These are phyloP conservation scores for Labeo rohita DNA, from an alignment of 2,113 vertebrate genomes.

Conservation along the genomic window DNA sequence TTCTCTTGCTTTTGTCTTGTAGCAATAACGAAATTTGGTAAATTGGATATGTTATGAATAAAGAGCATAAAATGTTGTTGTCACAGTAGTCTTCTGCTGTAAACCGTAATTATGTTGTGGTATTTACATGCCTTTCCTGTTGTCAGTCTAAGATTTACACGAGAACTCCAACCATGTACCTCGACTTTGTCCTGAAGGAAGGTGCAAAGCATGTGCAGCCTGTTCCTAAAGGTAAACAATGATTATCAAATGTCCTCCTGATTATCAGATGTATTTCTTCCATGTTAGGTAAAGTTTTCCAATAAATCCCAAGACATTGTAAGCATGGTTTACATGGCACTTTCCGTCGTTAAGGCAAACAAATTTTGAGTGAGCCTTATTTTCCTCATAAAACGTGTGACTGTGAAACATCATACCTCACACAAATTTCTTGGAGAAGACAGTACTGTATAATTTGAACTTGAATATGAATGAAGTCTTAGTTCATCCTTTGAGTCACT, in stretches of 20 bases:
- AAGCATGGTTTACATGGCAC: not conserved
- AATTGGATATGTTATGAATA: not conserved
- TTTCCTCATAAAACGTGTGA: not conserved
- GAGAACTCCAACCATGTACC: constrained; percentile 79
- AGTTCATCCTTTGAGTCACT: not conserved
- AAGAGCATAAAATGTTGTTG: not conserved
- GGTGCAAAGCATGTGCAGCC: constrained; percentile 71
- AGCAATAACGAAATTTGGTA: not conserved
- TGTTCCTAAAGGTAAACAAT: constrained; percentile 68
- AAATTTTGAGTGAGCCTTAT: not conserved
- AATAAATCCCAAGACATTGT: not conserved
- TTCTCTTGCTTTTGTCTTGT: not conserved
- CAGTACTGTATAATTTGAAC: not conserved
- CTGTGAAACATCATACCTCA: not conserved
- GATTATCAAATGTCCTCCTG: not conserved
- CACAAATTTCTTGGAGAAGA: not conserved
- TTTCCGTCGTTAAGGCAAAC: not conserved
- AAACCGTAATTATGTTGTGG: not conserved
- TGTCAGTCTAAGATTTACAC: constrained; percentile 78
- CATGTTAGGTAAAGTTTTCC: not conserved
- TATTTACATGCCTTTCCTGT: constrained; percentile 19
- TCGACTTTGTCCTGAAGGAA: constrained; percentile 78
- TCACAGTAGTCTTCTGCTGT: not conserved
- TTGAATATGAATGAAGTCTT: not conserved
- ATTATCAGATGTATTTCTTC: not conserved